phyloP scores from a whole-genome alignment of 1,140 invertebrate species.

The Papilio machaon region DNA sequence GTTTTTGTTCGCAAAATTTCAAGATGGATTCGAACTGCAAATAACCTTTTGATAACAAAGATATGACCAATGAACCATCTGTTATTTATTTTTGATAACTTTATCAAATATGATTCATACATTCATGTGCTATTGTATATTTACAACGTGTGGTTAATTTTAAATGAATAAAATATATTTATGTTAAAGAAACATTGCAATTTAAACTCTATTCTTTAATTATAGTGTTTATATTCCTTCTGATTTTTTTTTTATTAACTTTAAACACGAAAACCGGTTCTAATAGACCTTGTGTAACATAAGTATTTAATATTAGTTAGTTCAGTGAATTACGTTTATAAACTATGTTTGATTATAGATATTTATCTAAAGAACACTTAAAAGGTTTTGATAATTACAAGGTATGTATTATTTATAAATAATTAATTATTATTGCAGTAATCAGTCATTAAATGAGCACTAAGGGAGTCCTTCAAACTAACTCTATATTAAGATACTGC shows the following conservation, averaged over 20 bases:
- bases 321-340: background rate
- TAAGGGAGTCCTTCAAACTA: too few species aligned
- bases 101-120: background rate
- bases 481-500: too few species aligned
- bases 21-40: background rate
- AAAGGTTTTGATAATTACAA: conserved; percentile 95
- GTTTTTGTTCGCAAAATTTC: too few species aligned
- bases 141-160: background rate
- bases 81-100: background rate
- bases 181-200: background rate
- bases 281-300: background rate
- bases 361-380: conserved; percentile 90
- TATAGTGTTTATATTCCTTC: background rate
- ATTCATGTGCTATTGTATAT: background rate
- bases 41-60: background rate
- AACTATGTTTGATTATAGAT: conserved; percentile 84
- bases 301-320: background rate
- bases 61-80: background rate
- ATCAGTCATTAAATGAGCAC: too few species aligned
- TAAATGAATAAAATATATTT: background rate
- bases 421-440: too few species aligned
- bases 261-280: background rate
- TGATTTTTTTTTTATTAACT: background rate
- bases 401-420: conserved; percentile 80
- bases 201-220: background rate